Base-by-base conservation (phyloP, 64 coral and sea anemone genomes). In the Astreopora myriophthalma region DNA sequence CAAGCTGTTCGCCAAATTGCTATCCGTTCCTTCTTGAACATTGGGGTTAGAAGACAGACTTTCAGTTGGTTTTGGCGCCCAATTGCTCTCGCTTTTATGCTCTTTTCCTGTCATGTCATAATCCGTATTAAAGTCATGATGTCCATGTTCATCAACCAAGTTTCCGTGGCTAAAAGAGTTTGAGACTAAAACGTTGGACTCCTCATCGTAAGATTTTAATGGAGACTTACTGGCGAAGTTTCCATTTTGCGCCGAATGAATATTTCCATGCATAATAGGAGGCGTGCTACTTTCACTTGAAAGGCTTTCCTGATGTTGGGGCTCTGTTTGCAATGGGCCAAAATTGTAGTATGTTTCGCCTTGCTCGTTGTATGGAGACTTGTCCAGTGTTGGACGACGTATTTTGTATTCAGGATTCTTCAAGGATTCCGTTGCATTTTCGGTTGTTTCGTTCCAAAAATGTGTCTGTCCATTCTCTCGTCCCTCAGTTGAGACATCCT, bases 141-240 rank as follows among this genome's bases (percentile, higher is more conserved):
- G 5, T 38, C 30, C 20, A 1, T 64, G 79, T 7, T 52, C 25
- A 32, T 52, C 2, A 17, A 57, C 22, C 2, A 55, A 31, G 11
- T 14, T 57, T 64, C 57, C 79, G 6, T 36, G 52, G 29, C 31
- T n/a, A 25, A 62, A 65, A 64, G 31, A 1, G 24, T 34, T 64
- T 37, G 79, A 33, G 8, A 22, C 57, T 38, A 83, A 39, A 28
- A 83, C 19, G 52, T 83, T 62, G 35, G 79, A 83, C 22, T 83
- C 79, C 22, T 83, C 57, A 23, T 83, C 79, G 34, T 83, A 83
- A 3, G 52, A 24, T 65, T 83, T 65, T 2, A 24, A 24, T 8
- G 23, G 3, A 64, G 23, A 64, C 4, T 64, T 20, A 16, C 24
- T 64, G 20, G 6, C 61, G 24, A 25, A 20, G 20, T 24, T 64